These are phyloP conservation scores for Cheilosia vernalis DNA, from an alignment of 2,888 invertebrate genomes.

Conservation along the genomic window DNA sequence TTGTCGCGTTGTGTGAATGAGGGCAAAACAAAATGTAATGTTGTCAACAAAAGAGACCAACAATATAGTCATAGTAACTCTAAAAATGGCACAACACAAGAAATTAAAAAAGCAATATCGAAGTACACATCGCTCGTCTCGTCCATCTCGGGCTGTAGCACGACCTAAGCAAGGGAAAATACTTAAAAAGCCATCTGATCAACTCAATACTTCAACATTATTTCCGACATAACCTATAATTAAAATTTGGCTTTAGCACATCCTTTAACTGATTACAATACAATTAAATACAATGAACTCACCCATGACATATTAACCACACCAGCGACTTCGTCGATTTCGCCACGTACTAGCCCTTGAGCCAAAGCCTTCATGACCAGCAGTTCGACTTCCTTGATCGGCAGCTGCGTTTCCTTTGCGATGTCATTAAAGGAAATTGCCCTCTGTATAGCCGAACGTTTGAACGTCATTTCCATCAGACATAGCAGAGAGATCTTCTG, in stretches of 20 bases:
- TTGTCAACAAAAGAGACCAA: no score
- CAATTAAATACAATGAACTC: constrained; percentile 13
- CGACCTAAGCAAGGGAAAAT: no score
- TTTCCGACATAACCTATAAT: not conserved
- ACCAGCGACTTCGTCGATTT: constrained; percentile 94
- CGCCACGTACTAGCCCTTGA: constrained; percentile 95
- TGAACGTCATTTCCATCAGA: constrained; percentile 99
- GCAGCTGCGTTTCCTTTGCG: constrained; percentile 92
- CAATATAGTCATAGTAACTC: no score
- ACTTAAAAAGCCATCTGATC: no score
- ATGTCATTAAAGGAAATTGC: constrained; percentile 96
- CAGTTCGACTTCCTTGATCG: constrained; percentile 94
- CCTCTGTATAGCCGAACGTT: constrained; percentile 93
- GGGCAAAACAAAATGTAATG: no score
- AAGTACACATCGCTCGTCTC: no score
- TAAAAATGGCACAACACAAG: no score
- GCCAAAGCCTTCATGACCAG: constrained; percentile 99
- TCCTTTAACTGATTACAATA: no score
- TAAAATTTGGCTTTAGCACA: not conserved
- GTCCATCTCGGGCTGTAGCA: no score
- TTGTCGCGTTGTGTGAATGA: no score
- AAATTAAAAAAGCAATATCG: no score
- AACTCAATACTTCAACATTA: no score
- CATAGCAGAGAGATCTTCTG: constrained; percentile 96
- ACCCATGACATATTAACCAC: constrained; percentile 90